A percentile compares a stretch with the other conserved stretches of the same genome.
phyloP scores from a whole-genome alignment of 2,888 invertebrate species.

The Fragum sueziense region DNA sequence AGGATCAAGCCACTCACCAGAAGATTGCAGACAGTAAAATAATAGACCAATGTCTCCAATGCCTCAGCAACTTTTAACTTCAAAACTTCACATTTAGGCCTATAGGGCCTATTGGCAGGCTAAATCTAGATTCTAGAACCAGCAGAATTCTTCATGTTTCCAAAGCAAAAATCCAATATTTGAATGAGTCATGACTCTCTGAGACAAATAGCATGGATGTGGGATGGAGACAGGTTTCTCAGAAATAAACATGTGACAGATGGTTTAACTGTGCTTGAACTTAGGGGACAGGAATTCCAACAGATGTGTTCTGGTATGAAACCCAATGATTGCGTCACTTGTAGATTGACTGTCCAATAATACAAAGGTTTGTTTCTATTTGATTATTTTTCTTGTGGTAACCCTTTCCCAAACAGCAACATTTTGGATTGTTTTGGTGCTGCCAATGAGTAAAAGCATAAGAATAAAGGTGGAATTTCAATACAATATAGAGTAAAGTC shows the following conservation, averaged over 20 bases:
- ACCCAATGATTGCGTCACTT: background rate
- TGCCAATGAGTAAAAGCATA: no score
- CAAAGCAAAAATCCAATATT: constrained; percentile 11
- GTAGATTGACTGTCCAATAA: background rate
- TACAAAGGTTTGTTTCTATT: background rate
- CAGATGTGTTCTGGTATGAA: background rate
- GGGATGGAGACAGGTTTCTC: background rate
- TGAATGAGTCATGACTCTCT: constrained; percentile 16
- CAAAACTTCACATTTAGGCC: no score
- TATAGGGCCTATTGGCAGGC: no score
- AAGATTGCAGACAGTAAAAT: no score
- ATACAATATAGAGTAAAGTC: no score
- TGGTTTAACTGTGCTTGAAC: background rate
- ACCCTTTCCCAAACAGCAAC: no score
- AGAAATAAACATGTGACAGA: background rate
- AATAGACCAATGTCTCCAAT: no score
- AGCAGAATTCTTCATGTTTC: background rate
- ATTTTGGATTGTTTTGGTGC: background rate
- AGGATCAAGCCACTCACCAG: no score
- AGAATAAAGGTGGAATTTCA: no score
- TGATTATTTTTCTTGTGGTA: background rate
- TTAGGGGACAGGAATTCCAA: background rate
- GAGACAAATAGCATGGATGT: background rate
- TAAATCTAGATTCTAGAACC: no score
- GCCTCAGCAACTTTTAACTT: no score